Base-by-base conservation (phyloP, 2,113 vertebrate species). In the Phylloscopus trochilus region DNA sequence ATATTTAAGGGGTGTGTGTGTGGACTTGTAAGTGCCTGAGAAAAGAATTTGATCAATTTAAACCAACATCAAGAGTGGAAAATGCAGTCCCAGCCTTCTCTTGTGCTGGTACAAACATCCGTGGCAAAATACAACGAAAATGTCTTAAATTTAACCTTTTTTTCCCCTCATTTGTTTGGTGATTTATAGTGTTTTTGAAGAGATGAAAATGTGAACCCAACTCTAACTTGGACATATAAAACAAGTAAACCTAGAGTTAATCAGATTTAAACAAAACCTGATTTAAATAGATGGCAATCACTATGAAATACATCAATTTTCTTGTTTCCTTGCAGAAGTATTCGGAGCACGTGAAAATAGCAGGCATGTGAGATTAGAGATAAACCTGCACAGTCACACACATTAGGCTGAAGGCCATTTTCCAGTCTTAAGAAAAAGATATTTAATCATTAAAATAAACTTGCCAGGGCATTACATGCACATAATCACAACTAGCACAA, bases 351-450 rank as follows among this genome's bases (percentile, higher is more conserved):
- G 47, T 82, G 80, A 92, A 93, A 88, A 83, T 3, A 91, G 24
- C 55, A 95, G 44, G 52, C 69, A 30, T 84, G 49, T 60, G 62
- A 93, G 92, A 96, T 91, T 84, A 49, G 83, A 92, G 83, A 95
- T 96, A 95, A 94, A 89, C 56, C 79, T 93, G 52, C 56, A 44
- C 6, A 96, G 67, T 83, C 55, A 49, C 60, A 92, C 69, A 60
- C 53, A 78, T 83, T 56, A 72, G 66, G 80, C 95, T 94, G 76
- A 83, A 89, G 83, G 77, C 73, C 77, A 89, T 95, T 93, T 93
- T 95, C 81, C 77, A 89, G 31, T 35, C 56, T 55, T 53, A 82
- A 87, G 43, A 68, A 95, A 92, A 72, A 64, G 31, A 51, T 53
- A 60, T 75, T 58, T 73, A 66, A 88, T 77, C 43, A 73, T 56